phyloP scores from a whole-genome alignment of 1,140 invertebrate genomes.

The Pseudomyrmex concolor region DNA sequence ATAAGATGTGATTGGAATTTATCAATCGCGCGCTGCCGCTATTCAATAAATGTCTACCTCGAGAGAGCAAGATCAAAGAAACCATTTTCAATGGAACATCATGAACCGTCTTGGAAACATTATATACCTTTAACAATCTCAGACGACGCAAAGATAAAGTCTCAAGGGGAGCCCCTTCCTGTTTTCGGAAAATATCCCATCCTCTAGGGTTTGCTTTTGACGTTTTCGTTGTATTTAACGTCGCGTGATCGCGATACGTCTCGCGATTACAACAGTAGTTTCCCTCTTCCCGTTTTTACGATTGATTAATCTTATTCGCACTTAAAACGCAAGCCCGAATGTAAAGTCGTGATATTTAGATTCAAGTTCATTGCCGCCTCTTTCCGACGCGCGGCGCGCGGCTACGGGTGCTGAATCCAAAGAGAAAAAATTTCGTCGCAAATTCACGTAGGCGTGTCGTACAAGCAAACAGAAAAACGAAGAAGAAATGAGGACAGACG shows the following conservation, averaged over 20 bases:
- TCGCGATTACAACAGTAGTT: background rate
- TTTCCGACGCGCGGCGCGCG: no score
- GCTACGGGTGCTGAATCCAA: background rate
- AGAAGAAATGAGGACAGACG: background rate
- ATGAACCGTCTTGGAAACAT: constrained; percentile 65
- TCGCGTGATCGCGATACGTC: constrained; percentile 4
- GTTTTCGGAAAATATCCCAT: constrained; percentile 20
- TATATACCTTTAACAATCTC: constrained; percentile 68
- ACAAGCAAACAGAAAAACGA: background rate
- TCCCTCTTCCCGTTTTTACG: background rate
- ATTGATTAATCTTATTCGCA: constrained; percentile 24
- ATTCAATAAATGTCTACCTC: constrained; percentile 73
- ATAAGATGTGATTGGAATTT: constrained; percentile 72
- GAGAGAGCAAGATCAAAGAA: constrained; percentile 72
- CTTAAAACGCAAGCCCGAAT: no score
- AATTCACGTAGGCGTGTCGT: background rate
- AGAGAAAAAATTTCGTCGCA: background rate
- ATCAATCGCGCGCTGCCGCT: constrained; percentile 62
- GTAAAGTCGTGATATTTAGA: no score
- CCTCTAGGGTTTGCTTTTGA: constrained; percentile 51
- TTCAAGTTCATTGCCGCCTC: no score
- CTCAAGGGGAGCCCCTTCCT: constrained; percentile 6
- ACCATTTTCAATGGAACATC: constrained; percentile 65
- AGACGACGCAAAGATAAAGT: constrained; percentile 51
- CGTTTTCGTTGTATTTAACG: constrained; percentile 26